Evolutionary conservation across 2,888 invertebrate genomes (phyloP).

Genomic region (Chrysina gloriosa): DNA sequence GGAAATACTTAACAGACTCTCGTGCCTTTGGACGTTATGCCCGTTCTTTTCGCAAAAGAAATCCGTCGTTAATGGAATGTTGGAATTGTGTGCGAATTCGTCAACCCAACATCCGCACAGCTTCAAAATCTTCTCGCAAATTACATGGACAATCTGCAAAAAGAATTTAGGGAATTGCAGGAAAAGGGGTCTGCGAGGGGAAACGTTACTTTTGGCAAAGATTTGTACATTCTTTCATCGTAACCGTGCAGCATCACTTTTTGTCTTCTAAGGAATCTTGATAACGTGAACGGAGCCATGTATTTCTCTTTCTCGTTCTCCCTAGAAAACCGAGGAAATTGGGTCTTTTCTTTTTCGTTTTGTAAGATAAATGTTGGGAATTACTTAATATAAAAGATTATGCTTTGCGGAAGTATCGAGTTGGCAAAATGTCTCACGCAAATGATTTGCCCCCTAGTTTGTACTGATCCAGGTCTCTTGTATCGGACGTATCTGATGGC

Average conservation of each 20-base stretch:
- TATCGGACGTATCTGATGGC: conserved; percentile 83
- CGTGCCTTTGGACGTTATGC: conserved; percentile 55
- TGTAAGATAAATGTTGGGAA: not conserved
- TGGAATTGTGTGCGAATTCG: conserved; percentile 67
- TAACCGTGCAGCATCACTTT: conserved; percentile 80
- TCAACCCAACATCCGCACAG: conserved; percentile 74
- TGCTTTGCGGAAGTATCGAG: conserved; percentile 80
- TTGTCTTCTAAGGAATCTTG: conserved; percentile 78
- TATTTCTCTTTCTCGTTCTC: conserved; percentile 65
- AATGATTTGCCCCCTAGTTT: conserved; percentile 84
- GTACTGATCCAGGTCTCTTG: conserved; percentile 82
- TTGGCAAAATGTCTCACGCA: conserved; percentile 86
- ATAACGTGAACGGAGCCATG: conserved; percentile 74
- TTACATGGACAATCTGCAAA: conserved; percentile 78
- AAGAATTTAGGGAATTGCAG: not conserved
- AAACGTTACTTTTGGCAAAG: conserved; percentile 79
- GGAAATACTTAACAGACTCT: conserved; percentile 58
- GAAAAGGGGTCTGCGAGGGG: not conserved
- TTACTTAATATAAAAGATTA: conserved; percentile 79
- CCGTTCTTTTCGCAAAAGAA: conserved; percentile 65
- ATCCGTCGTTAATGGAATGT: conserved; percentile 70
- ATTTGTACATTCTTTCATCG: conserved; percentile 79
- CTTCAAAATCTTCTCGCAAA: conserved; percentile 81
- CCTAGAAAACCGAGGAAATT: conserved; percentile 52
- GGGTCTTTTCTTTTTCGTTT: not conserved